Base-by-base conservation (phyloP, 2,888 invertebrate species). In the Lamellibrachia satsuma region DNA sequence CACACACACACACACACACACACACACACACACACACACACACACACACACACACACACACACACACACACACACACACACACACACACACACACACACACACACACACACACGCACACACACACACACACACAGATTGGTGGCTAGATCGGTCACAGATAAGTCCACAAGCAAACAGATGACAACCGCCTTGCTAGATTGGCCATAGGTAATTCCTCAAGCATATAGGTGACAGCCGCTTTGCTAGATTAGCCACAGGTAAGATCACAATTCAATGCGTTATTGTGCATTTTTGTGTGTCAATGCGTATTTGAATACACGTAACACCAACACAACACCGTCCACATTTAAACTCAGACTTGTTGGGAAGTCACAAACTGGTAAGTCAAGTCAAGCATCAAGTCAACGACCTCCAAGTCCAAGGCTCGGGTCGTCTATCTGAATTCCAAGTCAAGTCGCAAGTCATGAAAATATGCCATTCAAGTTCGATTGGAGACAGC, bases 31-130 rank as follows among this genome's bases (percentile, higher is more conserved):
- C n/a, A n/a, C n/a, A n/a, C n/a, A n/a, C n/a, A n/a, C n/a, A n/a
- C n/a, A n/a, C n/a, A n/a, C n/a, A n/a, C n/a, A n/a, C n/a, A n/a
- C n/a, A n/a, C n/a, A n/a, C n/a, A n/a, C n/a, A n/a, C n/a, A n/a
- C n/a, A n/a, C n/a, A n/a, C n/a, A n/a, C n/a, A n/a, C n/a, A n/a
- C n/a, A n/a, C n/a, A n/a, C n/a, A n/a, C n/a, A n/a, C n/a, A n/a
- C n/a, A n/a, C n/a, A n/a, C n/a, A n/a, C n/a, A n/a, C n/a, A n/a
- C n/a, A n/a, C n/a, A n/a, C n/a, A n/a, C n/a, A n/a, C n/a, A n/a
- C n/a, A n/a, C n/a, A n/a, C n/a, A 98, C 98, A 0, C 99, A 99
- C 91, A 99, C 99, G n/a, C n/a, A n/a, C 99, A 92, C 99, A 99
- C 97, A 99, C 99, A 99, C n/a, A n/a, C n/a, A 39, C 39, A 39